These are phyloP conservation scores for Anagyrus pseudococci DNA, from an alignment of 2,888 invertebrate genomes.

Conservation along the genomic window DNA sequence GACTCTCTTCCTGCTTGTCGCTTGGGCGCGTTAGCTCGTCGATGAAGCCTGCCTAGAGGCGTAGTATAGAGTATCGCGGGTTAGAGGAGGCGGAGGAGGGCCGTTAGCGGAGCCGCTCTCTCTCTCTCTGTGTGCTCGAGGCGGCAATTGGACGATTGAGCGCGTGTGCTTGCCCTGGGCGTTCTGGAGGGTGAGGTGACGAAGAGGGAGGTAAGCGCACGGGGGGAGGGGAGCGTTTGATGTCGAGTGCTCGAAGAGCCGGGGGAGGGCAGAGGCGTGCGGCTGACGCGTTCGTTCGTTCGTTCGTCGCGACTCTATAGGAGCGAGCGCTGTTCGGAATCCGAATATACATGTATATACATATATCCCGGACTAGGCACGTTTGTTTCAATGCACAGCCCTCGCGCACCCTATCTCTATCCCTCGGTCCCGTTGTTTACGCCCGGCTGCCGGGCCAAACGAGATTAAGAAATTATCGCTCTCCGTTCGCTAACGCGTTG, in stretches of 20 bases:
- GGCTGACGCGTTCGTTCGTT: conserved; percentile 24
- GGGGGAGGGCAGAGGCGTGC: conserved; percentile 3
- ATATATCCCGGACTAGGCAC: conserved; percentile 1
- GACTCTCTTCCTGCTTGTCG: too few relatives aligned
- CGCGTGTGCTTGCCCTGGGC: neutral
- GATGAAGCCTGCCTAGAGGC: too few relatives aligned
- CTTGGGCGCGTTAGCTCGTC: too few relatives aligned
- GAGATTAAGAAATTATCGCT: too few relatives aligned
- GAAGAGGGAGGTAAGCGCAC: neutral
- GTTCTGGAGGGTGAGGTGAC: neutral
- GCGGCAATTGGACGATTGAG: conserved; percentile 37
- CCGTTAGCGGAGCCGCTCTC: neutral
- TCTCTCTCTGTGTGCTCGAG: neutral
- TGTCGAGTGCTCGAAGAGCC: conserved; percentile 14
- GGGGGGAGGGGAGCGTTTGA: conserved; percentile 24
- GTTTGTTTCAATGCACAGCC: conserved; percentile 16
- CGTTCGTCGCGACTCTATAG: conserved; percentile 2
- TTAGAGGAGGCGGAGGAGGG: neutral
- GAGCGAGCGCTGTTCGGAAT: conserved; percentile 4
- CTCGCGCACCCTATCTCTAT: neutral
- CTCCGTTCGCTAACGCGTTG: too few relatives aligned
- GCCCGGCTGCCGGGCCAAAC: too few relatives aligned
- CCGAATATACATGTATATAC: neutral
- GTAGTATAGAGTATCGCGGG: too few relatives aligned
- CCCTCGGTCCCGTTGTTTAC: too few relatives aligned